phyloP scores from a whole-genome alignment of 2,797 vertebrate genomes.

The Arrhamphus sclerolepis region DNA sequence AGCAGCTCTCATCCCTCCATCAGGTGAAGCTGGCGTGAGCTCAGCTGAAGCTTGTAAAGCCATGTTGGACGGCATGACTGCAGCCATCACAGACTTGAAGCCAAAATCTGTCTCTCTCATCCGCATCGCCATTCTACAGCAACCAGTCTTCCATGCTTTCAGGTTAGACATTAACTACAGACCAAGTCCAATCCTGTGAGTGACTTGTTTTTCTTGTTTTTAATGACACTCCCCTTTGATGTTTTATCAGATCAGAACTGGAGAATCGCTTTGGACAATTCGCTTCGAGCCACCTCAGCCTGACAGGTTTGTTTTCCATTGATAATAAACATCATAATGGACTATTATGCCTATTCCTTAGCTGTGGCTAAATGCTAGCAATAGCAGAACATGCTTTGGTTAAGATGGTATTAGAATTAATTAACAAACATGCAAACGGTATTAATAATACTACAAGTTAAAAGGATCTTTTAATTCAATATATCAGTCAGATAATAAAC shows the following conservation, averaged over 20 bases:
- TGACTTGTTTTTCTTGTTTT: rapidly evolving
- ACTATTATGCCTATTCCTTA: background rate
- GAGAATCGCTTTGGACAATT: slow-evolving; percentile 55
- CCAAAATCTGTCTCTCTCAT: slow-evolving; percentile 52
- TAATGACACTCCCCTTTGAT: background rate
- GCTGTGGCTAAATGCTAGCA: background rate
- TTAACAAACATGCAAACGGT: no score
- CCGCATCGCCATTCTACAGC: slow-evolving; percentile 63
- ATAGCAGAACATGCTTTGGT: no score
- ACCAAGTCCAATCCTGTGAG: background rate
- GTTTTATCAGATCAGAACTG: slow-evolving; percentile 59
- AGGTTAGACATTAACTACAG: slow-evolving; percentile 43
- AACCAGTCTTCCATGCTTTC: slow-evolving; percentile 60
- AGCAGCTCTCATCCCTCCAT: background rate
- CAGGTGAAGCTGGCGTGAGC: slow-evolving; percentile 58
- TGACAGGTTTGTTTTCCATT: slow-evolving; percentile 50
- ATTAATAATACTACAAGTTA: no score
- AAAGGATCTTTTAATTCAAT: no score
- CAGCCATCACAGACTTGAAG: slow-evolving; percentile 49
- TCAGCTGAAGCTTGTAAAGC: slow-evolving; percentile 43
- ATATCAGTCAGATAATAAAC: no score
- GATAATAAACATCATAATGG: no score
- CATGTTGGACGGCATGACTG: slow-evolving; percentile 68
- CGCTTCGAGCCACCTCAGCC: background rate
- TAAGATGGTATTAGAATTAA: no score